Evolutionary conservation across 2,888 invertebrate species (phyloP).

Genomic region (Epicampocera succincta): DNA sequence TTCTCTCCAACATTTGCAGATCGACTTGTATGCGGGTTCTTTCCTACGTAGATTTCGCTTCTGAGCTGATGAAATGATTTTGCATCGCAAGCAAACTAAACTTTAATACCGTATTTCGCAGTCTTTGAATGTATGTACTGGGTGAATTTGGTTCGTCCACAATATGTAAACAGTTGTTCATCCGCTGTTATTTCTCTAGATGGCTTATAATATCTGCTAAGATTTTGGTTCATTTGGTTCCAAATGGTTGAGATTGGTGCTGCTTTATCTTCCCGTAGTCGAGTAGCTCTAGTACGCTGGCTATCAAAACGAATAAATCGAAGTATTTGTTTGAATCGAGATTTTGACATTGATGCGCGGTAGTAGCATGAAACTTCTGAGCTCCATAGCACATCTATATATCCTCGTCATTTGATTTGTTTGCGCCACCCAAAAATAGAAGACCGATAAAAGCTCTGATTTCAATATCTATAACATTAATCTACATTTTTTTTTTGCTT

Average conservation of each 20-base stretch:
- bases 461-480: slow-evolving; percentile 14
- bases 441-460: background rate
- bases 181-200: background rate
- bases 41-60: too few relatives aligned
- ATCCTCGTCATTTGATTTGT: background rate
- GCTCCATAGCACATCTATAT: background rate
- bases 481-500: slow-evolving; percentile 3
- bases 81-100: background rate
- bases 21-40: too few relatives aligned
- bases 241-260: background rate
- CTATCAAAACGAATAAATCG: too few relatives aligned
- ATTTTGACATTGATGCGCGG: too few relatives aligned
- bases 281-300: too few relatives aligned
- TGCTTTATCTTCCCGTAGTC: too few relatives aligned
- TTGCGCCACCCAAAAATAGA: background rate
- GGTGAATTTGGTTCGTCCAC: background rate
- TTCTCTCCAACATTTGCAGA: too few relatives aligned
- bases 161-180: background rate
- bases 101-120: background rate
- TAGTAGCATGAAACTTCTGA: slow-evolving; percentile 5
- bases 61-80: too few relatives aligned
- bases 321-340: too few relatives aligned
- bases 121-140: slow-evolving; percentile 1
- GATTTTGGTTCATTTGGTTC: background rate
- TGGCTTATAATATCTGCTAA: background rate